phyloP scores from a whole-genome alignment of 2,888 invertebrate species.

The Hololepta plana region DNA sequence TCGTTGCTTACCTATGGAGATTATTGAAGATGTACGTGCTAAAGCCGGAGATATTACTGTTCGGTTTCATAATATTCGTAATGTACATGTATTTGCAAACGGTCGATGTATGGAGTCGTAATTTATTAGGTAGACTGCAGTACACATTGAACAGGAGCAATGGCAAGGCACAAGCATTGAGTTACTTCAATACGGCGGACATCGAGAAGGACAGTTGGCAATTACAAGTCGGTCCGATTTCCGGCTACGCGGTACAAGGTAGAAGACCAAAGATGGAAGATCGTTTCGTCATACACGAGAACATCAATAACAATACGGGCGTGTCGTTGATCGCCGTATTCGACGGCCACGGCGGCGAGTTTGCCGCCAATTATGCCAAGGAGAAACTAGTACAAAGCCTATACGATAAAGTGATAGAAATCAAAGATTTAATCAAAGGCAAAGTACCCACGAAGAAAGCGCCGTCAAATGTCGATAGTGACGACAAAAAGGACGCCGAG shows the following conservation, averaged over 20 bases:
- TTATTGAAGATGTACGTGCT: constrained; percentile 59
- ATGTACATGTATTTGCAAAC: constrained; percentile 68
- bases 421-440: constrained; percentile 48
- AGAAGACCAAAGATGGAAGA: constrained; percentile 88
- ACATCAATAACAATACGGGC: constrained; percentile 66
- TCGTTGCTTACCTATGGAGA: constrained; percentile 60
- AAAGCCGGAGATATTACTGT: constrained; percentile 62
- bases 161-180: constrained; percentile 37
- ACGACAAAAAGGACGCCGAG: constrained; percentile 22
- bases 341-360: constrained; percentile 92
- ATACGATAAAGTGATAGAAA: constrained; percentile 54
- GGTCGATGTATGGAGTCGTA: constrained; percentile 65
- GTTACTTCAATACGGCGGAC: constrained; percentile 34
- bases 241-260: constrained; percentile 82
- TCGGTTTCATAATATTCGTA: constrained; percentile 49
- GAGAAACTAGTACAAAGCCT: constrained; percentile 72
- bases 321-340: constrained; percentile 83
- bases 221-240: constrained; percentile 51
- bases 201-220: constrained; percentile 55
- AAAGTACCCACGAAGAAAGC: too few relatives aligned
- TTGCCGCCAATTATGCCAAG: constrained; percentile 83
- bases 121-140: constrained; percentile 48
- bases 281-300: constrained; percentile 73
- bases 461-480: constrained; percentile 12
- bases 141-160: constrained; percentile 41